Conservation (phyloP, 2,113 vertebrate genomes). For the Crocuta crocuta region DNA sequence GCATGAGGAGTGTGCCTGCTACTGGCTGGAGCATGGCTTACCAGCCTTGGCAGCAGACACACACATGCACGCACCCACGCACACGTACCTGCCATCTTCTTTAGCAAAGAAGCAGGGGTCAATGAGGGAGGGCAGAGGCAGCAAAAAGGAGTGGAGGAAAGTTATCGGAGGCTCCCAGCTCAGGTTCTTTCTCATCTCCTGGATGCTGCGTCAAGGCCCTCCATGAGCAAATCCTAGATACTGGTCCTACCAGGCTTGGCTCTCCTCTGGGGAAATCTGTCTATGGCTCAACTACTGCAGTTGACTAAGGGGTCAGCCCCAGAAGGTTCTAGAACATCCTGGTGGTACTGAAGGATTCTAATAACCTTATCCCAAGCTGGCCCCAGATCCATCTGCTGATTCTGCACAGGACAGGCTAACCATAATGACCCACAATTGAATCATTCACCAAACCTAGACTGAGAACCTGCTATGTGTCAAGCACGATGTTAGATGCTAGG, state of each 20-base stretch:
- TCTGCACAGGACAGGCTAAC: background rate
- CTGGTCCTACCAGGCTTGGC: background rate
- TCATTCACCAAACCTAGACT: background rate
- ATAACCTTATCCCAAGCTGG: background rate
- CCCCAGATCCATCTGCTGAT: background rate
- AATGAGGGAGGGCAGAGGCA: background rate
- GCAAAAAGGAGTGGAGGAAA: background rate
- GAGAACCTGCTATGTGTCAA: background rate
- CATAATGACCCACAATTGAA: background rate
- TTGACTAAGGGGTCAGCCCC: background rate
- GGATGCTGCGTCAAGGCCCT: background rate
- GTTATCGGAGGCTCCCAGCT: background rate
- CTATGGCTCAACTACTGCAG: background rate
- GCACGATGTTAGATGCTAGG: background rate
- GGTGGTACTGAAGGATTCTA: background rate
- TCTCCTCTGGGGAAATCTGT: background rate
- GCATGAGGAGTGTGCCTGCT: too few relatives aligned
- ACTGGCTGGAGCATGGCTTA: background rate
- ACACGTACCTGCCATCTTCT: too few relatives aligned
- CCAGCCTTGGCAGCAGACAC: background rate
- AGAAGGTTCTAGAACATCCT: slow-evolving; percentile 14
- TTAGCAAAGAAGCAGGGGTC: background rate
- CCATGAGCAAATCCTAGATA: background rate
- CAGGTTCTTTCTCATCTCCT: background rate
- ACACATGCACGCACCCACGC: background rate